Percentiles rank a stretch among this genome's conserved stretches.
phyloP scores from a whole-genome alignment of 1,140 invertebrate species.

The Gryon sp. region DNA sequence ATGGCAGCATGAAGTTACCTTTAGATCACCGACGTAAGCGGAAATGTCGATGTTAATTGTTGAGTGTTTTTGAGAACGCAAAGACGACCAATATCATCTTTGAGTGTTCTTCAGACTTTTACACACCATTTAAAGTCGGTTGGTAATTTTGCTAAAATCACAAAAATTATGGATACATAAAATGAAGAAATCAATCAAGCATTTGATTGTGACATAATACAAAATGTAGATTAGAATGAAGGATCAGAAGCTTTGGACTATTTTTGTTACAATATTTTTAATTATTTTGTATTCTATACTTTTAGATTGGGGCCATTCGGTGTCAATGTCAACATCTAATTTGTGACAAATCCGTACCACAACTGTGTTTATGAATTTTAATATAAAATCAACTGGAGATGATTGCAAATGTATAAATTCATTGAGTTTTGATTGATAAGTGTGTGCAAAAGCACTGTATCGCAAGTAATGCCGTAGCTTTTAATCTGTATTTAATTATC shows the following conservation, averaged over 20 bases:
- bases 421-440: constrained; percentile 27
- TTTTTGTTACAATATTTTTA: constrained; percentile 3
- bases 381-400: constrained; percentile 39
- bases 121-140: constrained; percentile 71
- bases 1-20: constrained; percentile 32
- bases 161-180: too few relatives aligned
- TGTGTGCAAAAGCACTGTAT: constrained; percentile 29
- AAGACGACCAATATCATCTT: constrained; percentile 46
- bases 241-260: too few relatives aligned
- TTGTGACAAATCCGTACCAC: constrained; percentile 69
- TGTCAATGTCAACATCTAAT: constrained; percentile 71
- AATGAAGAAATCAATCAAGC: too few relatives aligned
- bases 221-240: too few relatives aligned
- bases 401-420: constrained; percentile 17
- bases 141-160: too few relatives aligned
- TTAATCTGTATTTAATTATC: constrained; percentile 23
- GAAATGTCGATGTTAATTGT: constrained; percentile 47
- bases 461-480: constrained; percentile 33
- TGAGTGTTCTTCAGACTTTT: constrained; percentile 65
- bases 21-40: constrained; percentile 37
- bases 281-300: constrained; percentile 43
- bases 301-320: constrained; percentile 78
- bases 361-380: constrained; percentile 61
- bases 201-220: too few relatives aligned
- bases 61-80: constrained; percentile 34